Base-by-base conservation (phyloP, 2,888 invertebrate species). In the Herminia tarsipennalis region DNA sequence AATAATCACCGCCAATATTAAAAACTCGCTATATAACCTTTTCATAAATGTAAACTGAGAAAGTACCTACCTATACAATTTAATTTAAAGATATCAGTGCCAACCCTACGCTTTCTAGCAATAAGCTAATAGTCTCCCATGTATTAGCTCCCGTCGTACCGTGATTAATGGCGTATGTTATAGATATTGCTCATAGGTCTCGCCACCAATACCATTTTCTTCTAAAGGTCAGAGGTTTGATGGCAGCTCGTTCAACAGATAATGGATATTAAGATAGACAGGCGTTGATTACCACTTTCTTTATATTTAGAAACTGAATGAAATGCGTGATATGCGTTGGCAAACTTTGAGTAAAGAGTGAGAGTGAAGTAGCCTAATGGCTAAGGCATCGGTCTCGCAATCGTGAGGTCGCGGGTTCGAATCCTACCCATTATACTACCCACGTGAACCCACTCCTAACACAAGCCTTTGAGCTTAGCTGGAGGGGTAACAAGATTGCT, bases 161-260 rank as follows among this genome's bases (percentile, higher is more conserved):
- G 22, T 58, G 62, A 66, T 68, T 66, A 68, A 66, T 61, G 57
- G 44, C 32, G 29, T 28, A 21, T 5, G 21, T 34, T 44, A 51
- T 54, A 37, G 40, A 54, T 53, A 46, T 56, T 39, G 41, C 51
- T 48, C 32, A 17, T 30, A 29, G 25, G 40, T 27, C 36, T 41
- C 37, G 24, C 20, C 14, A 16, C 5, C 48, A 40, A 43, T 42
- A 37, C 47, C 44, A 28, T 39, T 24, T 52, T 44, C 41, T 61
- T 39, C 25, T 30, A 29, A 17, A 45, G 63, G 46, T 49, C 46
- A 62, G 34, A 44, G 46, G 50, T 40, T 42, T 21, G 8, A 33
- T 28, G 45, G 37, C 29, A 52, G 39, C 42, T 21, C 28, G n/a
- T 17, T 36, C 13, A 25, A n/a, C 10, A 37, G 25, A 16, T 66